Conservation (phyloP, 2,113 vertebrate species). For the Trichomycterus rosablanca region DNA sequence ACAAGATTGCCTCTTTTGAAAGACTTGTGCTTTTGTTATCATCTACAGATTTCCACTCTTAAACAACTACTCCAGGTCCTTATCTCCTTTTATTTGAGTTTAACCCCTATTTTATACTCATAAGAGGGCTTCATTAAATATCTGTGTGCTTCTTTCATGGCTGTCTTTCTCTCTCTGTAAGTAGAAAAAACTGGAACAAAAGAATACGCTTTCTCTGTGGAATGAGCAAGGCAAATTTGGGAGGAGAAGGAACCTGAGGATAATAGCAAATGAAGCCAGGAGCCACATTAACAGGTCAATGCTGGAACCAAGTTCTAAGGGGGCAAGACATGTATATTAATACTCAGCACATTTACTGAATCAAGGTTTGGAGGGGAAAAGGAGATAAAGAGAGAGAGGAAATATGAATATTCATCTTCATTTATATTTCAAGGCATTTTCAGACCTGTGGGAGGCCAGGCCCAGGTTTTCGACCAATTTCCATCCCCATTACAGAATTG, state of each 20-base stretch:
- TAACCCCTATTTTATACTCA: slow-evolving; percentile 68
- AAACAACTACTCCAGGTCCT: slow-evolving; percentile 54
- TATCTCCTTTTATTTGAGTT: slow-evolving; percentile 63
- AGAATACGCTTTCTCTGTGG: slow-evolving; percentile 67
- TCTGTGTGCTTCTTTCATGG: slow-evolving; percentile 60
- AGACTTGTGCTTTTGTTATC: slow-evolving; percentile 38
- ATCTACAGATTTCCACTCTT: slow-evolving; percentile 58
- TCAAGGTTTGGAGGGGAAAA: slow-evolving; percentile 50
- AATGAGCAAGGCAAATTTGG: slow-evolving; percentile 69
- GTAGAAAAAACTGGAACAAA: slow-evolving; percentile 67
- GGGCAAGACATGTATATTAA: slow-evolving; percentile 94
- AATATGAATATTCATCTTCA: slow-evolving; percentile 99
- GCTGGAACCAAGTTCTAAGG: slow-evolving; percentile 69
- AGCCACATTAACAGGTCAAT: slow-evolving; percentile 80
- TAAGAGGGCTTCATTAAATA: slow-evolving; percentile 74
- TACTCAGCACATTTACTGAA: slow-evolving; percentile 88
- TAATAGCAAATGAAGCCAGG: slow-evolving; percentile 83
- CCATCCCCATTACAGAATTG: slow-evolving; percentile 91
- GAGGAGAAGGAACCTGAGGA: slow-evolving; percentile 72
- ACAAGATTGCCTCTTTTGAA: slow-evolving; percentile 49
- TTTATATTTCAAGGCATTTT: slow-evolving; percentile 99
- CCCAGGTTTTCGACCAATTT: slow-evolving; percentile 85
- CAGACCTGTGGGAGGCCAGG: slow-evolving; percentile 79
- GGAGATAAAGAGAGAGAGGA: slow-evolving; percentile 46
- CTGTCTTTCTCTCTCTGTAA: slow-evolving; percentile 57